Base-by-base conservation (phyloP, 2,888 invertebrate genomes). In the Leptopilina myrica region DNA sequence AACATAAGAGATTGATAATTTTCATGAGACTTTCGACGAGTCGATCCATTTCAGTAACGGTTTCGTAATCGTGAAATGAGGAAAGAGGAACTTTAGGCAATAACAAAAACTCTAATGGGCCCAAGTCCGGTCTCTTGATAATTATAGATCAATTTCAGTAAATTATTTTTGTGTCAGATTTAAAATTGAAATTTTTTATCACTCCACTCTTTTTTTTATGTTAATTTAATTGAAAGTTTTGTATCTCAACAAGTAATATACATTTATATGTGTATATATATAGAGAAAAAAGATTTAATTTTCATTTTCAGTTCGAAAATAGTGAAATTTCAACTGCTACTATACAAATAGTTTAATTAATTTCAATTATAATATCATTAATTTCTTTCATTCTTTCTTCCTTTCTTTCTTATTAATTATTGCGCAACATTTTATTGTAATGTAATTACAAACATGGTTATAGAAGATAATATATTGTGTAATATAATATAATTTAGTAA, bases 41-140 rank as follows among this genome's bases (percentile, higher is more conserved):
- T 67, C 40, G 66, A n/a, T 64, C 56, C 14, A 76, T 78, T 78
- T 62, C 65, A 65, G 66, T 75, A 14, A 77, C 62, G 20, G 46
- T 40, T 40, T 64, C 56, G 59, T 76, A 67, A 76, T 59, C 77
- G 76, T 26, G 67, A 75, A 43, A 43, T 62, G 46, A 67, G 33
- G 62, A 14, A 76, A 20, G 46, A 56, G 53, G 56, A 56, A 40
- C 69, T 69, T 56, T 33, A n/a, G 33, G 14, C 33, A 14, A 53
- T 33, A 56, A 73, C 33, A 73, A 73, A 73, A 62, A 78, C 76
- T 77, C 33, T 77, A 76, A 76, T 66, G 66, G n/a, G 78, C 14
- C 53, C 14, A 40, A 76, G 77, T 79, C 77, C 76, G 67, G 77
- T 64, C 56, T 46, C 56, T 62, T 46, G 8, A 65, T 20, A 62